phyloP scores from a whole-genome alignment of 2,888 invertebrate species.

The Sceliomorpha sp. region DNA sequence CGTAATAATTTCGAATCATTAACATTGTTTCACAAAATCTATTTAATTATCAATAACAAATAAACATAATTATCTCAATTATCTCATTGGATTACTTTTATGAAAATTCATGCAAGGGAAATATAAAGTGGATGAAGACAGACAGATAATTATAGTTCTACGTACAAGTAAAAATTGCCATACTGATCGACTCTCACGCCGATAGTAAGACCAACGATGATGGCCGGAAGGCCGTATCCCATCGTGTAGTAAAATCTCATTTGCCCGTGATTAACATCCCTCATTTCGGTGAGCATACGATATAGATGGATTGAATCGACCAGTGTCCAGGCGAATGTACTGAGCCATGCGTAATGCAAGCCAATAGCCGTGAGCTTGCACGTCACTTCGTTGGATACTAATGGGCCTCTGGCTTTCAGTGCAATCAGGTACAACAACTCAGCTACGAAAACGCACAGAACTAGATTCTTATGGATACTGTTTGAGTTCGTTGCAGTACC shows the following conservation, averaged over 20 bases:
- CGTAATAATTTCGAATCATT: too few relatives aligned
- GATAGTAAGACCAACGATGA: constrained; percentile 93
- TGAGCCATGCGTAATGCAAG: constrained; percentile 95
- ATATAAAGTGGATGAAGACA: constrained; percentile 4
- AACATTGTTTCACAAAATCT: too few relatives aligned
- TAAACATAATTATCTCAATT: too few relatives aligned
- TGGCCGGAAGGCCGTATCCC: constrained; percentile 95
- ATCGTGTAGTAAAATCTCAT: constrained; percentile 95
- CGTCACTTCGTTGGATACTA: constrained; percentile 91
- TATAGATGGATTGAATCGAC: constrained; percentile 96
- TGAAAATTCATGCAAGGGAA: too few relatives aligned
- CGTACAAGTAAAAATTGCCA: constrained; percentile 96
- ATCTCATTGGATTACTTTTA: too few relatives aligned
- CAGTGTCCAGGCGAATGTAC: constrained; percentile 94
- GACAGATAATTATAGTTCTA: too few relatives aligned
- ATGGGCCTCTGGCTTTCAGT: constrained; percentile 89
- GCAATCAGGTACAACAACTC: constrained; percentile 93
- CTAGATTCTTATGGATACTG: constrained; percentile 95
- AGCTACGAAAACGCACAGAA: constrained; percentile 93
- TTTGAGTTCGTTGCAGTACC: constrained; percentile 95
- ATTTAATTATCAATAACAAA: too few relatives aligned
- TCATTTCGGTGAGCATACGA: constrained; percentile 95
- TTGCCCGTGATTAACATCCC: constrained; percentile 97
- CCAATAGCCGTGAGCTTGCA: constrained; percentile 95
- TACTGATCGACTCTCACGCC: constrained; percentile 97